Base-by-base conservation (phyloP, 2,888 invertebrate genomes). In the Cryptocheilus praepositus region DNA sequence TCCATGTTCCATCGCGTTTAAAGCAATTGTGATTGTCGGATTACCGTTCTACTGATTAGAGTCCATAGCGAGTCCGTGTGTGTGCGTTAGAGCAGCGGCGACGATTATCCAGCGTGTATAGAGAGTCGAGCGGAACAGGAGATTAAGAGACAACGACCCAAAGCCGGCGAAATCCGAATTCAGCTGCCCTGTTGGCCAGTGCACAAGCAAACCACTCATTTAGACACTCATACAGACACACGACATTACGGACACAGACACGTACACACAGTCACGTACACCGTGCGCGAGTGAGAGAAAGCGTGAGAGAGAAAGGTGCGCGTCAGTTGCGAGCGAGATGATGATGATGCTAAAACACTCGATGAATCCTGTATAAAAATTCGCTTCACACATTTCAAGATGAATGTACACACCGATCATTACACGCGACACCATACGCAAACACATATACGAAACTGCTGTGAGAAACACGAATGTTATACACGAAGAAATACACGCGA, bases 331-430 rank as follows among this genome's bases (percentile, higher is more conserved):
- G 66, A 73, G 63, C 73, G 72, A 71, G 73, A 76, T 64, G 63
- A 67, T 64, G 63, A 67, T 54, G 55, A 44, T 67, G 57, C 16
- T 28, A 19, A 5, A n/a, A 19, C 22, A 62, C 66, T 71, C 70
- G 66, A 73, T 52, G 44, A 75, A 78, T 62, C 75, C 69, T 79
- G 81, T 80, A 71, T 74, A 75, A 73, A 70, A 46, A 16, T 68
- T 75, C 64, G 61, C 67, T 77, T 71, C 68, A 63, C 56, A 61
- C 59, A 64, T 74, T 53, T 75, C 63, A 63, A 46, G 18, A 54
- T 45, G 51, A 45, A 62, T 22, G 68, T 43, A 61, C 36, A 49
- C 21, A 58, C 22, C 19, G 43, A 59, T 59, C 3, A 4, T 44
- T 21, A 71, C 62, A 72, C 60, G 64, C 52, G 45, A 55, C 22